Base-by-base conservation (phyloP, 23 tunicate species). In the Ciona savignyi region DNA sequence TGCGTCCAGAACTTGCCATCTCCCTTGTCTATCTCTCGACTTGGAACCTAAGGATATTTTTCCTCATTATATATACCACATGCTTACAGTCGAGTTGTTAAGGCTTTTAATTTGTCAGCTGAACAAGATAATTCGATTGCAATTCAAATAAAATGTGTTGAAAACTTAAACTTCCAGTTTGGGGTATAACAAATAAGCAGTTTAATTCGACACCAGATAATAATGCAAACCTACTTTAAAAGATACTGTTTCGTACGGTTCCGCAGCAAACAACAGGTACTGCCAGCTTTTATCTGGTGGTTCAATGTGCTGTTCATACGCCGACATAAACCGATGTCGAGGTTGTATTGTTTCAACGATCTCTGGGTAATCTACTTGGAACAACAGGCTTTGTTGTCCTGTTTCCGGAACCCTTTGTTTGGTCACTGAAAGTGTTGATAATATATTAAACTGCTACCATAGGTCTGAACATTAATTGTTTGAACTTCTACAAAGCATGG, bases 351-450 rank as follows among this genome's bases (percentile, higher is more conserved):
- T 75, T 29, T 95, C 99, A 30, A 95, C 99, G 23, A 95, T 95
- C 70, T 95, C 99, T n/a, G 99, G 99, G 71, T 95, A 95, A 75
- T 95, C 99, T 3, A 95, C 99, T 84, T 95, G 99, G 48, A 95
- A 95, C 26, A 95, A 67, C 2, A 95, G 67, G 76, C 95, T 87
- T 74, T 95, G 99, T 62, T 95, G 99, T 20, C 95, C 95, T 34
- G 95, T 82, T 21, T 83, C 95, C 20, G 99, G 95, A 1, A 82
- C 90, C 42, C 99, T 66, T 63, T 95, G 99, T 48, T 95, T 95
- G 22, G 99, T 95, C 0, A 95, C 99, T 90, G 35, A 49, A 25
- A 19, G 84, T 82, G 83, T 93, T 93, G n/a, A n/a, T n/a, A n/a
- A n/a, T n/a, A n/a, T n/a, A n/a, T n/a, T n/a, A n/a, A n/a, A n/a